Base-by-base conservation (phyloP, 1,140 invertebrate species). In the Papilio glaucus region DNA sequence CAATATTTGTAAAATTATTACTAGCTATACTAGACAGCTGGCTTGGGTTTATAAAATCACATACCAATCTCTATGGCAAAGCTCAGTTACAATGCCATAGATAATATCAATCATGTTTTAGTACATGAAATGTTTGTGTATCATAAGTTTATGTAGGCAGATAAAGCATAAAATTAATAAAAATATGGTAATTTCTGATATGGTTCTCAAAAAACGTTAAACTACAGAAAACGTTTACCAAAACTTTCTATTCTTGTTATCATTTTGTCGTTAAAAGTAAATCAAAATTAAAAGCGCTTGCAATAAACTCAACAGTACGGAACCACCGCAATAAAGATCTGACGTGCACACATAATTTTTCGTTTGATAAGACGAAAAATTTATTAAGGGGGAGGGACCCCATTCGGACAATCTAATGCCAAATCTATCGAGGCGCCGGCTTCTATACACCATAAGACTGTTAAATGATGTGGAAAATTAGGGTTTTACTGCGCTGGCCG, bases 381-480 rank as follows among this genome's bases (percentile, higher is more conserved):
- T 77, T 77, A 73, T 78, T 67, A 72, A 70, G 45, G n/a, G 74
- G 70, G 63, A 60, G 76, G 62, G 71, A 65, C 71, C 67, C 75
- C 71, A 53, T 76, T 77, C 70, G 77, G 77, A 74, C 78, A 82
- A 80, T 87, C 83, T 85, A 82, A 79, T 83, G 85, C 73, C 69
- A 76, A 83, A 85, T 87, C 83, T 81, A 86, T 86, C 77, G 80
- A 83, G 85, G 84, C 85, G 85, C 85, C 84, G 74, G 63, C 39
- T 62, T 69, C 67, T 69, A 49, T 69, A 49, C 73, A 78, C 78
- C 80, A 84, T 84, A 84, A 84, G 82, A 84, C 82, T 74, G 80
- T 84, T 84, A 78, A 87, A 86, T 85, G 83, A 82, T 78, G 74
- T 78, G 73, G 72, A 78, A 83, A 85, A 84, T 84, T 85, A 86